Evolutionary conservation across 2,113 vertebrate species (phyloP).

Genomic region (Nibea albiflora): DNA sequence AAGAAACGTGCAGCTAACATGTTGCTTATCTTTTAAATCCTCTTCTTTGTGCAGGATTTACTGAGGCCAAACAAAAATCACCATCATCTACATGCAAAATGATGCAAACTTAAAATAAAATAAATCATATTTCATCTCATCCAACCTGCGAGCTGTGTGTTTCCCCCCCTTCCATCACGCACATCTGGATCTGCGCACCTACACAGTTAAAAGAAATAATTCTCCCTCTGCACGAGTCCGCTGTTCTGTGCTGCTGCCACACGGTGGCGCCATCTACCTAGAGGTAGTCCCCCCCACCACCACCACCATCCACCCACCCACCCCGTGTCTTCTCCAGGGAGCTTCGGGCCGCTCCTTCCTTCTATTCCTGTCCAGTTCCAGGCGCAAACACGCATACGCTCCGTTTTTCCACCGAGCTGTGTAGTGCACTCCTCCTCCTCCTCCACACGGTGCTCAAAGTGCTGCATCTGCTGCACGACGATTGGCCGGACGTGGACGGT

Average conservation of each 20-base stretch:
- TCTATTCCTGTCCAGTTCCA: slow-evolving; percentile 56
- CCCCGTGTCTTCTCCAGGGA: slow-evolving; percentile 22
- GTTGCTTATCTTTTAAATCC: neutral
- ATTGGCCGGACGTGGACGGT: slow-evolving; percentile 21
- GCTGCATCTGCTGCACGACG: slow-evolving; percentile 37
- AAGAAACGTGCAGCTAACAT: neutral
- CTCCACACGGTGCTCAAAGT: slow-evolving; percentile 35
- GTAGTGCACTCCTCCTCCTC: slow-evolving; percentile 32
- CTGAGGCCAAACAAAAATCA: too few relatives aligned
- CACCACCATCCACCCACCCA: too few relatives aligned
- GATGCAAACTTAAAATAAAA: too few relatives aligned
- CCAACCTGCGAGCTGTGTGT: neutral
- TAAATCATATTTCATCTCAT: neutral
- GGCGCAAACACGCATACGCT: slow-evolving; percentile 42
- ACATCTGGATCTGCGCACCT: slow-evolving; percentile 24
- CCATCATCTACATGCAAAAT: too few relatives aligned
- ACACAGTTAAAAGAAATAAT: neutral
- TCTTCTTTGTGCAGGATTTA: neutral
- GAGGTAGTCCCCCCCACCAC: neutral
- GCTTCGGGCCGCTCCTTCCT: slow-evolving; percentile 55
- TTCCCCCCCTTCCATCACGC: neutral
- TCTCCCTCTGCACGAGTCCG: neutral
- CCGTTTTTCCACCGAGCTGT: slow-evolving; percentile 40
- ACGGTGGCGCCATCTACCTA: slow-evolving; percentile 55
- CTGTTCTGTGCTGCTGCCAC: slow-evolving; percentile 37